phyloP scores from a whole-genome alignment of 2,797 vertebrate species.

The Enoplosus armatus region DNA sequence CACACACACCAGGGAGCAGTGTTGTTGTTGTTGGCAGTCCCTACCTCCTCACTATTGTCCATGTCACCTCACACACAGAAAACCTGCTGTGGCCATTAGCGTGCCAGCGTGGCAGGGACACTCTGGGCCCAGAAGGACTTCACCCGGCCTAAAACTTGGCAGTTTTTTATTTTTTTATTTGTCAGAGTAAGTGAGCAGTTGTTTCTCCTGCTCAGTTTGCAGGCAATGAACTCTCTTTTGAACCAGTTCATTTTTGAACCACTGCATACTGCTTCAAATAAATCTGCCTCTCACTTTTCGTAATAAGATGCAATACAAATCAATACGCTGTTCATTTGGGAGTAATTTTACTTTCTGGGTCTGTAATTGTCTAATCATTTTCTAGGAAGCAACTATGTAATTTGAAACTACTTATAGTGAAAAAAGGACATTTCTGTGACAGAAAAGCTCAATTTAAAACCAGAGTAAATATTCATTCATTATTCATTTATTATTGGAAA shows the following conservation, averaged over 20 bases:
- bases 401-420: neutral
- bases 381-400: neutral
- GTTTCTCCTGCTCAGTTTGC: slow-evolving; percentile 1
- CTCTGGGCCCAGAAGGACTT: slow-evolving; percentile 22
- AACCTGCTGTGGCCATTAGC: slow-evolving; percentile 61
- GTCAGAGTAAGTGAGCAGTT: neutral
- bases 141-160: slow-evolving; percentile 5
- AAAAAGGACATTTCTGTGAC: neutral
- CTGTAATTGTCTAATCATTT: neutral
- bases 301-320: neutral
- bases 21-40: slow-evolving; percentile 59
- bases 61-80: slow-evolving; percentile 52
- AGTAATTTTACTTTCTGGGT: neutral
- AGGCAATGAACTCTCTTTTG: neutral
- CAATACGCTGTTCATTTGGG: neutral
- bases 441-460: neutral
- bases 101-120: slow-evolving; percentile 38
- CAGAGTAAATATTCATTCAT: neutral
- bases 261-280: neutral
- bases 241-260: neutral
- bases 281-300: neutral
- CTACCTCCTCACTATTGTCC: slow-evolving; percentile 54
- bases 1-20: slow-evolving; percentile 61
- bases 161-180: slow-evolving; percentile 28
- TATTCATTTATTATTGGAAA: neutral